Evolutionary conservation across 2,797 vertebrate species (phyloP), one percentile per base, ranked within the genome.

Genomic region (Urosaurus nigricauda): DNA sequence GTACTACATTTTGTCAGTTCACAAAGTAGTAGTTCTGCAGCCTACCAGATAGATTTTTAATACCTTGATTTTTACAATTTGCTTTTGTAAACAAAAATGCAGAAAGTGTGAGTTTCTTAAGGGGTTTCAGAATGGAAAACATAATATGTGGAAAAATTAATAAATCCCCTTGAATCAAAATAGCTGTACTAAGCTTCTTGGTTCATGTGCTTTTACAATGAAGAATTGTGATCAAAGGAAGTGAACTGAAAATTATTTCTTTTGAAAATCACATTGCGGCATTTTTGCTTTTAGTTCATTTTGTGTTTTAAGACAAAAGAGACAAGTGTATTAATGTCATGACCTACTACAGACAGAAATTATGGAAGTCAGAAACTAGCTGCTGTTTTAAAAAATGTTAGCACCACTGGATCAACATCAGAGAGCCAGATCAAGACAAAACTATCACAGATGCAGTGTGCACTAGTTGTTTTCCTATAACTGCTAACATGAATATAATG

Each of bases 1-100:
- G 88, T 94, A 96, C 95, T 95, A 96, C 92, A 88, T 91, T 87
- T 85, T 91, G 43, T 93, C 75, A 86, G 90, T 93, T 96, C 92
- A 95, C 93, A 68, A 94, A 94, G 90, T 75, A 95, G 58, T 94
- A 75, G 95, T 92, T 95, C 88, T 83, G 94, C 93, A 79, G 35
- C 19, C 70, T 58, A 85, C 65, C 37, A 60, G 8, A 4, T 82
- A 19, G 2, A 13, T n/a, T 60, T 47, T 88, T 43, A 26, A 71
- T 29, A 77, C 35, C n/a, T 56, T 79, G 3, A 40, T 60, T 26
- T 73, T 85, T 56, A 85, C 5, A 83, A 35, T 79, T 32, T 63
- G 47, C 75, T 84, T 70, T 65, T 78, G 60, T 74, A 68, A 84
- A 68, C 17, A 63, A 65, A 77, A 75, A 47, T 77, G 12, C 26